phyloP scores from a whole-genome alignment of 2,113 vertebrate genomes.

The Scortum barcoo region DNA sequence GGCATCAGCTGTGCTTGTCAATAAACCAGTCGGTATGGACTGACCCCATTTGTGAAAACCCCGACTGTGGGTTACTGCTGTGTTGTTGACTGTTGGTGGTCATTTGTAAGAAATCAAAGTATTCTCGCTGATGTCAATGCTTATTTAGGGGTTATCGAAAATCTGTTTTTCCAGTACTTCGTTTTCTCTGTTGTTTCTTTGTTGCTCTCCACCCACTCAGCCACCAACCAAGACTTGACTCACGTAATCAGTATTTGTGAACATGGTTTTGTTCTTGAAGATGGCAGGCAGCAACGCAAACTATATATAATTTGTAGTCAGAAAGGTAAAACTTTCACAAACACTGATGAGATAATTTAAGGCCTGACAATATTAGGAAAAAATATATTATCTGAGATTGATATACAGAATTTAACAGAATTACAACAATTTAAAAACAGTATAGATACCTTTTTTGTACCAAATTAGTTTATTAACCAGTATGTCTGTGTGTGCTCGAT shows the following conservation, averaged over 20 bases:
- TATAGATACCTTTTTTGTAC: too few relatives aligned
- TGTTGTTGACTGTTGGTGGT: neutral
- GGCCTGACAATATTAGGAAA: too few relatives aligned
- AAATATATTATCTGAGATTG: too few relatives aligned
- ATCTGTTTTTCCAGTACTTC: neutral
- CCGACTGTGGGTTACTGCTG: neutral
- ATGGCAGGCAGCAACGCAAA: neutral
- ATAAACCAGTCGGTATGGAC: constrained; percentile 48
- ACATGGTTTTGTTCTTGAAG: neutral
- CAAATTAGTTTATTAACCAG: neutral
- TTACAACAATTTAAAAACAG: too few relatives aligned
- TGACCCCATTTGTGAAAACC: constrained; percentile 37
- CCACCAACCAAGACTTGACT: neutral
- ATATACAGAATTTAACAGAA: too few relatives aligned
- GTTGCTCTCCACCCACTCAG: constrained; percentile 3
- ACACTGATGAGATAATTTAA: too few relatives aligned
- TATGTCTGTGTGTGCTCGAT: constrained; percentile 17
- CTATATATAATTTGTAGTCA: neutral
- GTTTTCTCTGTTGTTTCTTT: neutral
- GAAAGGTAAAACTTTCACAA: neutral
- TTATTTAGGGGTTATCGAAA: neutral
- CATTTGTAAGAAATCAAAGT: neutral
- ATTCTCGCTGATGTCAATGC: neutral
- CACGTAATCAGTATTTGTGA: neutral
- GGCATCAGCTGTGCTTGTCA: constrained; percentile 39